Base-by-base conservation (phyloP, 2,888 invertebrate genomes). In the Marasmarcha lunaedactyla region DNA sequence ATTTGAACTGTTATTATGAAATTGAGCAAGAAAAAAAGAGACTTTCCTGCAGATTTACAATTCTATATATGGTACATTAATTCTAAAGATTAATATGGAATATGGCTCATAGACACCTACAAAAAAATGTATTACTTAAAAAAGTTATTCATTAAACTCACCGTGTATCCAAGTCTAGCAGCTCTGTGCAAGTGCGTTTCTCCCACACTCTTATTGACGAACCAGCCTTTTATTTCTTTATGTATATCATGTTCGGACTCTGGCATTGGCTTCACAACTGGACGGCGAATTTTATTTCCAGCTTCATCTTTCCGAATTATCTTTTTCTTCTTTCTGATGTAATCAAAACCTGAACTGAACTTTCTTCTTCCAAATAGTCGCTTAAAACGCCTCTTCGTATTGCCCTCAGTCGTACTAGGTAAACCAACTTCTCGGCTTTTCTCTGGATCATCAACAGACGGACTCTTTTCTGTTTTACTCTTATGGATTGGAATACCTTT, bases 161-260 rank as follows among this genome's bases (percentile, higher is more conserved):
- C 94, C 65, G 92, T 91, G 57, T 94, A 92, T 39, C 95, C 95
- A 40, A 94, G 87, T 54, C 96, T 87, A 1, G 97, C 95, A 35
- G 97, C 95, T 55, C 96, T 87, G 65, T 97, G 97, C 38, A 97
- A 86, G 54, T 94, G 89, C 1, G 96, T 97, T 72, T 97, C 97
- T 5, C 97, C 97, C 26, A 95, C 90, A 38, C 96, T 94, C 68
- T 97, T 97, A 70, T 96, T 97, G 39, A 97, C 89, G 45, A 95
- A 94, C 93, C 95, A 94, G 48, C 91, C 88, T 64, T 94, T 92
- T 45, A 95, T 92, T 71, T 95, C 94, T 53, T 89, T 89, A 48
- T 90, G 90, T 39, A 95, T 91, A 64, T 94, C 94, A 52, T 90
- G 88, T 9, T 88, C 87, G 15, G 88, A 88, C 58, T 89, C 89